Base-by-base conservation (phyloP, 2,113 vertebrate genomes). In the Rhinolophus ferrumequinum region DNA sequence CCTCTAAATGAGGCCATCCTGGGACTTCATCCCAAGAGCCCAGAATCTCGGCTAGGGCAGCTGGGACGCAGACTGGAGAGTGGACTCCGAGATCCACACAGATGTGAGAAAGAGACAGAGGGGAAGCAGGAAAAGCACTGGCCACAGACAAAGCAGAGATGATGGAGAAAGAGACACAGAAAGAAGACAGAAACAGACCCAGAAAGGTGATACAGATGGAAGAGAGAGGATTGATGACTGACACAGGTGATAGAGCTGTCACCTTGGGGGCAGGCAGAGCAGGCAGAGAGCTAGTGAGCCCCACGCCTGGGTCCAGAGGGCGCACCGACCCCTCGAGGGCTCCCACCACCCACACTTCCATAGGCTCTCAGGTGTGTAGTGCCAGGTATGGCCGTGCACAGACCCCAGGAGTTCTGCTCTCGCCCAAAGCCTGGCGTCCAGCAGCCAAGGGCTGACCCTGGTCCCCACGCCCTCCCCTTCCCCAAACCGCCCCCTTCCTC, bases 151-250 rank as follows among this genome's bases (percentile, higher is more conserved):
- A 10, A 30, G 33, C 35, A n/a, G 77, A 41, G 64, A 13, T 0
- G 79, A 35, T 0, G 8, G 44, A 47, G 67, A 52, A 5, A 33
- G 54, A 21, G 79, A 35, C 0, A 6, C 35, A 47, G 67, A 52
- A 5, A 33, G 54, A 21, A 2, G 14, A 52, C 28, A 56, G 41
- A 86, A 6, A 19, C 33, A 35, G 75, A 19, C n/a, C 67, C 47
- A 28, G 24, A 33, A 26, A 28, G 24, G 15, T 3, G 38, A 14
- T 3, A 16, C 26, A 2, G 52, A 30, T 0, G 0, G 13, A 22
- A 50, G 24, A 30, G 82, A 56, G 30, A 50, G 33, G 26, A 33
- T 4, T 2, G 19, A 2, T 1, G 77, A 12, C 4, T 3, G 72
- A 33, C 52, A 4, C 28, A 21, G 56, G 4, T 6, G 60, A 28